Evolutionary conservation across 2,113 vertebrate genomes (phyloP).

Genomic region (Nothobranchius furzeri): DNA sequence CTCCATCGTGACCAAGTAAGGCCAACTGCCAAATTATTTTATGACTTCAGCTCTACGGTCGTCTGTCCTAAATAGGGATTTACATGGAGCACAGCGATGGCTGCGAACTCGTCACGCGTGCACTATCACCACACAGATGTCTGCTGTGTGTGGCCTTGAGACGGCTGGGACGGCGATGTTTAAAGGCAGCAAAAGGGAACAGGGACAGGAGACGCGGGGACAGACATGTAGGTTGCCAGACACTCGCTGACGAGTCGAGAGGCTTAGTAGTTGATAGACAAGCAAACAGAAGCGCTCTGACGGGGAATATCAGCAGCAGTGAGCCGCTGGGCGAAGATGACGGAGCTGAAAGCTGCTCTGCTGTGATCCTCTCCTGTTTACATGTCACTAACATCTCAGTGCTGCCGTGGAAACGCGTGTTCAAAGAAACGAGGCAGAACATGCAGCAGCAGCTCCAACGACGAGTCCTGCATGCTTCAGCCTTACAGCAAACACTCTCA

Average conservation of each 20-base stretch:
- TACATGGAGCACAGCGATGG: slow-evolving; percentile 49
- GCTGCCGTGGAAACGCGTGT: slow-evolving; percentile 30
- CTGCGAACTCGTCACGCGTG: slow-evolving; percentile 30
- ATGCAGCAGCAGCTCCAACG: slow-evolving; percentile 27
- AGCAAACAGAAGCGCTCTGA: slow-evolving; percentile 32
- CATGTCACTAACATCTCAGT: slow-evolving; percentile 37
- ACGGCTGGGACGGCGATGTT: slow-evolving; percentile 55
- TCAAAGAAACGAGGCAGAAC: slow-evolving; percentile 48
- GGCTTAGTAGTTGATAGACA: slow-evolving; percentile 26
- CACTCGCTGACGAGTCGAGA: slow-evolving; percentile 25
- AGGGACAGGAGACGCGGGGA: slow-evolving; percentile 39
- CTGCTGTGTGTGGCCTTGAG: slow-evolving; percentile 62
- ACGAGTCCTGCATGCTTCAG: slow-evolving; percentile 37
- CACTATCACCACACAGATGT: slow-evolving; percentile 48
- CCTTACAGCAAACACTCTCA: slow-evolving; percentile 49
- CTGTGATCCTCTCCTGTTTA: slow-evolving; percentile 7
- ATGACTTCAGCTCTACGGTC: slow-evolving; percentile 39
- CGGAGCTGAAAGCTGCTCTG: neutral
- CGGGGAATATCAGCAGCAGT: slow-evolving; percentile 27
- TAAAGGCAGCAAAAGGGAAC: slow-evolving; percentile 49
- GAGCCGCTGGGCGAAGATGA: slow-evolving; percentile 7
- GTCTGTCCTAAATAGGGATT: slow-evolving; percentile 65
- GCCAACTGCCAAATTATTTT: slow-evolving; percentile 64
- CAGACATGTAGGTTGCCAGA: slow-evolving; percentile 48
- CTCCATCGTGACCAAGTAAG: slow-evolving; percentile 68